Percentiles rank a stretch among this genome's conserved stretches.
These are phyloP conservation scores for Grantiella picta DNA, from an alignment of 2,113 vertebrate genomes.

Conservation along the genomic window DNA sequence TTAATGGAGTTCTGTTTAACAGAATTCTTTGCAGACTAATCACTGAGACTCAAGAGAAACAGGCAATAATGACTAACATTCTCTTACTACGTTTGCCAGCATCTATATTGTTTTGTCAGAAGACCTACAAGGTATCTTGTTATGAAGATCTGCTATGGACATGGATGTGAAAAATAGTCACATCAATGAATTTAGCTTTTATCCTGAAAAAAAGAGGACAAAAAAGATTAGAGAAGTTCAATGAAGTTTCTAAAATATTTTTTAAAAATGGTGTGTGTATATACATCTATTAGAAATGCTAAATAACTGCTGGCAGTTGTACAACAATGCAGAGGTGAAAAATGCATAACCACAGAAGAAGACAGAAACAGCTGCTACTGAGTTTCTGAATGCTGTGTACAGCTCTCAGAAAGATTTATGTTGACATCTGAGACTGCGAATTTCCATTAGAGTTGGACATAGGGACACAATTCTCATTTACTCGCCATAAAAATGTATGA, in stretches of 20 bases:
- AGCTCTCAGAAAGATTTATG: constrained; percentile 20
- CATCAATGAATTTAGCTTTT: not conserved
- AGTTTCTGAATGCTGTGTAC: not conserved
- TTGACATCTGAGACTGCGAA: not conserved
- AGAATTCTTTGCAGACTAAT: not conserved
- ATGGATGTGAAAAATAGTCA: not conserved
- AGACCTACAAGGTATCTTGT: not conserved
- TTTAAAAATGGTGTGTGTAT: rapidly evolving
- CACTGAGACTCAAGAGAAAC: not conserved
- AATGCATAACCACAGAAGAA: not conserved
- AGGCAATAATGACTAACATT: not conserved
- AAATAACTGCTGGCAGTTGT: not conserved
- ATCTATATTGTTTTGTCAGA: not conserved
- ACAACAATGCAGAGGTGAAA: not conserved
- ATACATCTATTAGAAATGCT: not conserved
- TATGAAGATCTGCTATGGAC: not conserved
- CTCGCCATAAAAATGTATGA: constrained; percentile 39
- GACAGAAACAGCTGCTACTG: not conserved
- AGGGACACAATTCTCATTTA: constrained; percentile 30
- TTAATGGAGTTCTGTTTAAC: not conserved
- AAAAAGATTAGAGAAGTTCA: not conserved
- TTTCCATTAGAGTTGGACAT: constrained; percentile 10
- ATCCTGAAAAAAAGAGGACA: not conserved
- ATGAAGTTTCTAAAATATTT: not conserved
- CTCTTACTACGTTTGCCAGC: not conserved